A percentile compares a stretch with the other conserved stretches of the same genome.
These are phyloP conservation scores for Aphaenogaster ashmeadi DNA, from an alignment of 1,140 invertebrate species.

Conservation along the genomic window DNA sequence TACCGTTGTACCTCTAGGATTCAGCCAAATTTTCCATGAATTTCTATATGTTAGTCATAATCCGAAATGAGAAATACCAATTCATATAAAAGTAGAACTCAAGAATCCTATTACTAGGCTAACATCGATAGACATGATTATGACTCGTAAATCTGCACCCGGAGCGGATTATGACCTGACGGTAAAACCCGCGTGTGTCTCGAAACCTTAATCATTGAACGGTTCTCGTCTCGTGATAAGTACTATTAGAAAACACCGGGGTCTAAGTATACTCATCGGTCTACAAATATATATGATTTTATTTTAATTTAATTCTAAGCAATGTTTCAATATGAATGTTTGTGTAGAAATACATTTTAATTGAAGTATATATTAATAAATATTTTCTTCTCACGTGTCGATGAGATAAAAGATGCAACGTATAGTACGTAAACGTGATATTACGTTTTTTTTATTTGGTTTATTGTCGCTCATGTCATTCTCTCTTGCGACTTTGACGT, in stretches of 20 bases:
- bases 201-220: conserved; percentile 10
- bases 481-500: conserved; percentile 81
- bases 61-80: not conserved
- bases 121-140: conserved; percentile 19
- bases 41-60: not conserved
- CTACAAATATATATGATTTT: not conserved
- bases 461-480: conserved; percentile 64
- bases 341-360: not conserved
- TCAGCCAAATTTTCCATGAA: conserved; percentile 1
- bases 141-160: conserved; percentile 3
- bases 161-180: not conserved
- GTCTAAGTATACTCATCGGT: not conserved
- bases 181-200: not conserved
- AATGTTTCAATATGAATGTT: not conserved
- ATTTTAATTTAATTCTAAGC: not conserved
- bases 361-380: not conserved
- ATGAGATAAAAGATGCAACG: not conserved
- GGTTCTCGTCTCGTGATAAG: not conserved
- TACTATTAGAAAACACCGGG: not conserved
- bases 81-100: not conserved
- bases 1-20: not conserved
- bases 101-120: conserved; percentile 19
- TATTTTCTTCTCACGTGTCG: not conserved
- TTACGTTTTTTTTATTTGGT: conserved; percentile 15
- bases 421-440: conserved; percentile 23